Base-by-base conservation (phyloP, 2,797 vertebrate species). In the Chloroceryle amazona region DNA sequence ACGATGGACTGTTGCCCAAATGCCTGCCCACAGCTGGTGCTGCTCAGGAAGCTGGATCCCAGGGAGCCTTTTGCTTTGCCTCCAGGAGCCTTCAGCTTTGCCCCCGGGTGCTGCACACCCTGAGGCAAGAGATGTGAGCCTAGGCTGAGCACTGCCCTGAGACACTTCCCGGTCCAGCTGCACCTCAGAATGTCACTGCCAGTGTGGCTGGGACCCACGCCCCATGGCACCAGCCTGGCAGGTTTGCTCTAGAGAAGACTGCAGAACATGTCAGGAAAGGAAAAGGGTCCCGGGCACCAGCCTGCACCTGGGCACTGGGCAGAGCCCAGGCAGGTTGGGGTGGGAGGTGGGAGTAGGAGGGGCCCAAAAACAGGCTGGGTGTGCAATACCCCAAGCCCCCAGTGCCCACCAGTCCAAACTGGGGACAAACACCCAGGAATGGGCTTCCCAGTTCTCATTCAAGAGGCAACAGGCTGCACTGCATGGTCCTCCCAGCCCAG, bases 271-370 rank as follows among this genome's bases (percentile, higher is more conserved):
- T 49, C 3, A 7, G 72, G 49, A 6, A 49, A 57, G n/a, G 62
- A 23, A 13, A 29, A 19, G 46, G 52, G 31, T 58, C 52, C 37
- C 0, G 3, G 57, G 51, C 54, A 42, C 12, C 49, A 51, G 49
- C 49, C 49, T 51, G 49, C 49, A 51, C 46, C 47, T 0, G 5
- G 57, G 51, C 44, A 42, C 12, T 5, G 2, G 60, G 41, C 51
- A 57, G 21, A 42, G 33, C 51, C 85, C 1, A 1, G n/a, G 18
- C 1, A 15, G 5, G 47, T 0, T 23, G 25, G 28, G 31, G 17
- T 0, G 2, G 44, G 19, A 39, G 33, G 19, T 11, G 71, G 54
- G 51, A 66, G 39, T 28, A 28, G 39, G 26, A 33, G 7, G 11
- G 31, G 19, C 51, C 26, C 26, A 11, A 28, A 47, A 58, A 33